Evolutionary conservation across 2,888 invertebrate genomes (phyloP).

Genomic region (Chelonus formosanus): DNA sequence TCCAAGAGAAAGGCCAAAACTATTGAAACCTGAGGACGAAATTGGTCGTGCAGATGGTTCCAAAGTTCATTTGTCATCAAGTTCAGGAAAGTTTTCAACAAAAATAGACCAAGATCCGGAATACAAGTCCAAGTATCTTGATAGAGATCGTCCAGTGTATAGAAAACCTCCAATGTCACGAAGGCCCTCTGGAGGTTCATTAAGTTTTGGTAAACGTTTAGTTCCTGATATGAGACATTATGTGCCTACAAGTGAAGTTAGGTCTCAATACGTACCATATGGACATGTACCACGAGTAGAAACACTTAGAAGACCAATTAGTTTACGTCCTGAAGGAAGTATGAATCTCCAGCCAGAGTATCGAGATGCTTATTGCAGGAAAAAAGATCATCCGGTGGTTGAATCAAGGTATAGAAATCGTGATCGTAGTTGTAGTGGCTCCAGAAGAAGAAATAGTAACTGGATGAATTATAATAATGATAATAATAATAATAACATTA

Average conservation of each 20-base stretch:
- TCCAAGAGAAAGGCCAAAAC: constrained; percentile 64
- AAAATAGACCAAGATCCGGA: constrained; percentile 64
- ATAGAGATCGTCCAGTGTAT: constrained; percentile 51
- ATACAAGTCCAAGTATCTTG: constrained; percentile 61
- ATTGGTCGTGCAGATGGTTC: constrained; percentile 60
- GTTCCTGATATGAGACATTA: constrained; percentile 35
- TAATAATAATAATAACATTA: constrained; percentile 51
- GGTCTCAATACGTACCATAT: constrained; percentile 55
- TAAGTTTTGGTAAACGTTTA: constrained; percentile 27
- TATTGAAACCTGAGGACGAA: constrained; percentile 61
- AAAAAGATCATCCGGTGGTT: constrained; percentile 36
- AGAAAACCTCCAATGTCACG: constrained; percentile 52
- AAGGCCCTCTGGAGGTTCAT: constrained; percentile 37
- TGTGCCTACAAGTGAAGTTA: constrained; percentile 51
- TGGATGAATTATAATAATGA: constrained; percentile 54
- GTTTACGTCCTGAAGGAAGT: constrained; percentile 63
- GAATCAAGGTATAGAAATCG: constrained; percentile 47
- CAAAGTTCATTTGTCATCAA: constrained; percentile 47
- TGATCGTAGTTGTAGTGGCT: constrained; percentile 53
- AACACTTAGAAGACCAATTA: constrained; percentile 55
- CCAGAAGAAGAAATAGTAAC: constrained; percentile 51
- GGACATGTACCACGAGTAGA: constrained; percentile 56
- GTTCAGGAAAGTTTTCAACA: constrained; percentile 47
- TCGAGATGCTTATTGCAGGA: constrained; percentile 61
- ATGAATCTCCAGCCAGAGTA: constrained; percentile 66